Conservation (phyloP, 2,888 invertebrate species). For the Folsomia candida region DNA sequence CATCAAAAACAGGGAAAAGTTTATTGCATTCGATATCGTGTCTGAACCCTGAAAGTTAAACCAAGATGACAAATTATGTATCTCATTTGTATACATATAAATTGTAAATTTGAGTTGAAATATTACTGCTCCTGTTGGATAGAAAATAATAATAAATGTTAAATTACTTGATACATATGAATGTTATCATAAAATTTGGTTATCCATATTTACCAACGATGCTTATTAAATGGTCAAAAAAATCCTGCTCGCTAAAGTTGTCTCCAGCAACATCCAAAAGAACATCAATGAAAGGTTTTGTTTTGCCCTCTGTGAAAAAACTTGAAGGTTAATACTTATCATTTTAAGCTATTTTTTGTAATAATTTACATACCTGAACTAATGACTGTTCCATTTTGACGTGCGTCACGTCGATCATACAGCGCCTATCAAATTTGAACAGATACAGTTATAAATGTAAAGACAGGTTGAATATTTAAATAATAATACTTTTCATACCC, state of each 20-base stretch:
- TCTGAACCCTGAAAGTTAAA: slow-evolving; percentile 1
- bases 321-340: too few relatives aligned
- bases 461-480: too few relatives aligned
- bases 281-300: background rate
- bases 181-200: too few relatives aligned
- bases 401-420: background rate
- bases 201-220: too few relatives aligned
- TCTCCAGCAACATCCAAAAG: background rate
- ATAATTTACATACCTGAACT: too few relatives aligned
- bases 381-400: background rate
- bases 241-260: background rate
- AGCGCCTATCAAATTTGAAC: background rate
- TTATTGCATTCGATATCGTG: background rate
- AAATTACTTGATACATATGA: too few relatives aligned
- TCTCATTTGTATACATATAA: background rate
- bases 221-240: background rate
- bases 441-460: background rate
- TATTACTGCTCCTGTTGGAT: background rate
- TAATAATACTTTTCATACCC: background rate
- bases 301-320: background rate
- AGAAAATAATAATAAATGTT: too few relatives aligned
- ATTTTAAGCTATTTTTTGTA: too few relatives aligned
- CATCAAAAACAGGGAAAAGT: background rate
- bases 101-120: background rate
- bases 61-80: background rate